These are phyloP conservation scores for Magallana gigas DNA, from an alignment of 1,140 invertebrate genomes.

Conservation along the genomic window DNA sequence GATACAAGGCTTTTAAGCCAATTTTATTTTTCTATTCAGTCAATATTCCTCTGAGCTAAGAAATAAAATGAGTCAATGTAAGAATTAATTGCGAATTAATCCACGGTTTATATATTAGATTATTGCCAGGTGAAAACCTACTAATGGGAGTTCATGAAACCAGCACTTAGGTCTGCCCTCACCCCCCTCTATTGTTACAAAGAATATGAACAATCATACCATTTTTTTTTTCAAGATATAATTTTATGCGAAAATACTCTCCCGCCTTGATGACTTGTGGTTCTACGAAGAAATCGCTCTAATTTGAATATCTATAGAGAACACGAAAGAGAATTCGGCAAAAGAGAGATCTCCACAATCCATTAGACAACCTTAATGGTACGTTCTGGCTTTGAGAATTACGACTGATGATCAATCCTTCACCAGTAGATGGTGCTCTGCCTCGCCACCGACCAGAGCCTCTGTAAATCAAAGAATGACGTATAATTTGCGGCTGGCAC, in stretches of 20 bases:
- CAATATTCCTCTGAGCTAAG: background rate
- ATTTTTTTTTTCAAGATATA: too few relatives aligned
- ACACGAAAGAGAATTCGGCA: background rate
- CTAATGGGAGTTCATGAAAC: background rate
- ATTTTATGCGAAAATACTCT: too few relatives aligned
- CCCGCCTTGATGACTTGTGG: too few relatives aligned
- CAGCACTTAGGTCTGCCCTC: too few relatives aligned
- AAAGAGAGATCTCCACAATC: background rate
- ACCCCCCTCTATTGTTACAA: too few relatives aligned
- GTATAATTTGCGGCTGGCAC: background rate
- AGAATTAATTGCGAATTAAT: background rate
- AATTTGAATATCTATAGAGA: background rate
- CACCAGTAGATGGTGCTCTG: background rate
- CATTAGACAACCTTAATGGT: conserved; percentile 15
- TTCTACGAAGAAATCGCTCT: background rate
- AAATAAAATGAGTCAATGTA: conserved; percentile 20
- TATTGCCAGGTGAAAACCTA: background rate
- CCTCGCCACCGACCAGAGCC: background rate
- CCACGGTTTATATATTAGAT: background rate
- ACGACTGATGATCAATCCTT: conserved; percentile 2
- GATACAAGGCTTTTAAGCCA: conserved; percentile 27
- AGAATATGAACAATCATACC: too few relatives aligned
- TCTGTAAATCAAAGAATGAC: background rate
- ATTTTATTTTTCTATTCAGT: conserved; percentile 23
- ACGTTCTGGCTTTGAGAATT: background rate